Evolutionary conservation across 1,140 invertebrate genomes (phyloP).

Genomic region (Heliconius himera): DNA sequence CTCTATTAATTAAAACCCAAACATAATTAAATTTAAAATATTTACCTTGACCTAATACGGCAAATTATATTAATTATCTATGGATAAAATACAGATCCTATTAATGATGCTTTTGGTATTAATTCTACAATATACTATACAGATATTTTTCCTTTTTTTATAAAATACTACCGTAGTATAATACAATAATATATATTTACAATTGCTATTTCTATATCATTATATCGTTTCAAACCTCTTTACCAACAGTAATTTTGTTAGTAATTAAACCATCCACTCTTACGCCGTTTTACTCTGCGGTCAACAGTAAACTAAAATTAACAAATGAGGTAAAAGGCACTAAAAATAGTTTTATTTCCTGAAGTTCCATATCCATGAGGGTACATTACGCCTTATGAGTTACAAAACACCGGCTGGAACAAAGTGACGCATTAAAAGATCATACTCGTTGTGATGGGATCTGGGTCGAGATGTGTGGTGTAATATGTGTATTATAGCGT

Average conservation of each 20-base stretch:
- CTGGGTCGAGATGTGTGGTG: slow-evolving; percentile 45
- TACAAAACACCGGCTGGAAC: slow-evolving; percentile 46
- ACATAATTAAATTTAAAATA: too few species aligned
- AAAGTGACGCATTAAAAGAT: slow-evolving; percentile 62
- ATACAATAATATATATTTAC: background rate
- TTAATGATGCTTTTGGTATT: background rate
- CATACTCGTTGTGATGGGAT: slow-evolving; percentile 57
- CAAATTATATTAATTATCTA: too few species aligned
- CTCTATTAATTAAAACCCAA: too few species aligned
- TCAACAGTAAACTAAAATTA: slow-evolving; percentile 22
- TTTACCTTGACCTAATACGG: too few species aligned
- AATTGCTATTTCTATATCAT: slow-evolving; percentile 6
- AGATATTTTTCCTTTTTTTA: background rate
- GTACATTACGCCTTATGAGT: slow-evolving; percentile 47
- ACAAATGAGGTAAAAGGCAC: slow-evolving; percentile 32
- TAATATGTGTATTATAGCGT: slow-evolving; percentile 23
- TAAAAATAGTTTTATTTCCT: slow-evolving; percentile 36
- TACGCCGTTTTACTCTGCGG: slow-evolving; percentile 11
- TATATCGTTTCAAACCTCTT: slow-evolving; percentile 8
- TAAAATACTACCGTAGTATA: background rate
- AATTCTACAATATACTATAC: background rate
- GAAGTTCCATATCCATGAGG: slow-evolving; percentile 43
- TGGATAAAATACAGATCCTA: background rate
- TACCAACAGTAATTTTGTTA: slow-evolving; percentile 17
- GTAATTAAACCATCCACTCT: slow-evolving; percentile 16